A percentile compares a stretch with the other conserved stretches of the same genome.
Conservation (phyloP, 2,888 invertebrate genomes). For the Caenorhabditis sp. region DNA sequence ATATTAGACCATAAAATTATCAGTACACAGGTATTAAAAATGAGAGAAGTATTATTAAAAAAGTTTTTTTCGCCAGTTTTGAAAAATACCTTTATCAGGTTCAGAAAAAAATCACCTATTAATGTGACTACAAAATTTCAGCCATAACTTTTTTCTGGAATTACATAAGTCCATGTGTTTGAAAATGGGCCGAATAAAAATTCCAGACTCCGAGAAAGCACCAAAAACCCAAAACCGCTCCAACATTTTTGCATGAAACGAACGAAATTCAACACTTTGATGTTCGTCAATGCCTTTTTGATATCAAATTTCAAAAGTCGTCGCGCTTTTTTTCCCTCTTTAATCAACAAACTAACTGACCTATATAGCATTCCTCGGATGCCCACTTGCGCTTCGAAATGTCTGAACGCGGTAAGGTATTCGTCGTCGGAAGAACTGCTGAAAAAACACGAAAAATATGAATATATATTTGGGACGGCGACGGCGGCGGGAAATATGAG, state of each 20-base stretch:
- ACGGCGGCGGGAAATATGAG: conserved; percentile 4
- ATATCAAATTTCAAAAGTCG: neutral
- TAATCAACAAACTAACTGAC: conserved; percentile 18
- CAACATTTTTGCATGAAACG: neutral
- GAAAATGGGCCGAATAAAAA: too few relatives aligned
- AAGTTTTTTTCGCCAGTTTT: too few relatives aligned
- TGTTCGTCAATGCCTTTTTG: neutral
- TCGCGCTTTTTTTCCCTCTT: neutral
- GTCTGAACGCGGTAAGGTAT: conserved; percentile 31
- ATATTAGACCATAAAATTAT: too few relatives aligned
- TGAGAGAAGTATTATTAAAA: too few relatives aligned
- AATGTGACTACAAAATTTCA: too few relatives aligned
- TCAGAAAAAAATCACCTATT: too few relatives aligned
- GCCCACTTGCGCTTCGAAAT: conserved; percentile 49
- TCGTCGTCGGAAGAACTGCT: conserved; percentile 33
- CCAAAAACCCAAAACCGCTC: too few relatives aligned
- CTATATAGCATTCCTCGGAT: conserved; percentile 48
- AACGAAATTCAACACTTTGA: neutral
- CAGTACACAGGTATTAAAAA: too few relatives aligned
- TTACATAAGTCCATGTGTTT: too few relatives aligned
- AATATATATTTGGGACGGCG: neutral
- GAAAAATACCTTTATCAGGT: too few relatives aligned
- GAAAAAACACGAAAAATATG: conserved; percentile 7
- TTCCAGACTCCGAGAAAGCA: too few relatives aligned
- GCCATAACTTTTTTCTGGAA: too few relatives aligned